These are phyloP conservation scores for Neocrepidodera transversa DNA, from an alignment of 2,888 invertebrate species.

Conservation along the genomic window DNA sequence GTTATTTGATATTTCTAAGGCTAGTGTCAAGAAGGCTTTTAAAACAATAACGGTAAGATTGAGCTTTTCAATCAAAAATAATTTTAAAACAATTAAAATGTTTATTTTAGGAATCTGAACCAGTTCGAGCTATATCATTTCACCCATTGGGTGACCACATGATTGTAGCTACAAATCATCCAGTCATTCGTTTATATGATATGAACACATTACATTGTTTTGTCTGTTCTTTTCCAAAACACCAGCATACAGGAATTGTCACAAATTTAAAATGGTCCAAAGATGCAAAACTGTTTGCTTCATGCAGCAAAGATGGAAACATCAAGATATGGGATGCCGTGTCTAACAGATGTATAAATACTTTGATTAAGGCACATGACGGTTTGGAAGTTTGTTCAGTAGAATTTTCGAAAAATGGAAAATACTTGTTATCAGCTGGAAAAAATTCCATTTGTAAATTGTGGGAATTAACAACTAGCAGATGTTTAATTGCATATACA, in stretches of 20 bases:
- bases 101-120: constrained; percentile 87
- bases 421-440: constrained; percentile 95
- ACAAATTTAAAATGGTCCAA: constrained; percentile 64
- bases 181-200: constrained; percentile 90
- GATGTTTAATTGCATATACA: constrained; percentile 97
- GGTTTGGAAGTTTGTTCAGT: constrained; percentile 94
- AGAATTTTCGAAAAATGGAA: constrained; percentile 92
- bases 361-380: constrained; percentile 92
- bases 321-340: constrained; percentile 98
- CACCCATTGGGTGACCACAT: constrained; percentile 96
- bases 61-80: too few species aligned
- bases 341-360: constrained; percentile 91
- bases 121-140: constrained; percentile 88
- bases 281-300: constrained; percentile 79
- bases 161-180: constrained; percentile 91
- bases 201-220: constrained; percentile 95
- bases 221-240: constrained; percentile 87
- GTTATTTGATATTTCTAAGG: constrained; percentile 97
- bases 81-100: too few species aligned
- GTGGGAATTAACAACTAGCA: constrained; percentile 97
- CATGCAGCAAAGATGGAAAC: constrained; percentile 89
- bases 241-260: constrained; percentile 78
- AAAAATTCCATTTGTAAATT: constrained; percentile 96
- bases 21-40: constrained; percentile 97
- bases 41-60: constrained; percentile 83